Conservation (phyloP, 1,140 invertebrate genomes). For the Odontomachus brunneus region DNA sequence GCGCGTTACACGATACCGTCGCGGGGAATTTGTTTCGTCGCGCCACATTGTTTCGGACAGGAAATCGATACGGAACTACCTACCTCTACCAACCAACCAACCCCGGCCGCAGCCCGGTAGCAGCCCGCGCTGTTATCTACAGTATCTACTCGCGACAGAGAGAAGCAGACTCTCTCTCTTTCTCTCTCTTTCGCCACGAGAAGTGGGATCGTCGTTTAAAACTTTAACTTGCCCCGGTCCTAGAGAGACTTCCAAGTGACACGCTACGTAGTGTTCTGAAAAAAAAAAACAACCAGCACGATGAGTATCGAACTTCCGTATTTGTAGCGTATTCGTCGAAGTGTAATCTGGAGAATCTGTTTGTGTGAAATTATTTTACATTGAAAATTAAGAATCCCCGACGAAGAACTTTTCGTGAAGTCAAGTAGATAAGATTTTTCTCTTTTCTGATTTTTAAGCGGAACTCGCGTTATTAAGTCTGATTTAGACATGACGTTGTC, state of each 20-base stretch:
- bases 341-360: neutral
- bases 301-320: too few species aligned
- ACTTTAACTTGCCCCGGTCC: constrained; percentile 36
- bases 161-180: neutral
- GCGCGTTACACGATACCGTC: constrained; percentile 50
- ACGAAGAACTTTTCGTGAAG: neutral
- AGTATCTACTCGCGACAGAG: constrained; percentile 46
- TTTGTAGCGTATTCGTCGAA: neutral
- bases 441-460: neutral
- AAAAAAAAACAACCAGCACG: constrained; percentile 10
- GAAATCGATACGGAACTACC: constrained; percentile 75
- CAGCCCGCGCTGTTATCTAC: constrained; percentile 23
- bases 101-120: constrained; percentile 20
- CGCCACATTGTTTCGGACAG: constrained; percentile 74
- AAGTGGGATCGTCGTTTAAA: constrained; percentile 34
- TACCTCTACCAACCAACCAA: too few species aligned
- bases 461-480: neutral
- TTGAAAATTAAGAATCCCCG: neutral
- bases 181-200: neutral
- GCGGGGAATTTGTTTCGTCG: constrained; percentile 68
- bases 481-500: too few species aligned
- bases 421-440: neutral
- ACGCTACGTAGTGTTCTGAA: neutral
- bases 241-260: constrained; percentile 18
- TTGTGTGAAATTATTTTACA: neutral